Conservation (phyloP, 2,113 vertebrate species). For the Cottus gobio region DNA sequence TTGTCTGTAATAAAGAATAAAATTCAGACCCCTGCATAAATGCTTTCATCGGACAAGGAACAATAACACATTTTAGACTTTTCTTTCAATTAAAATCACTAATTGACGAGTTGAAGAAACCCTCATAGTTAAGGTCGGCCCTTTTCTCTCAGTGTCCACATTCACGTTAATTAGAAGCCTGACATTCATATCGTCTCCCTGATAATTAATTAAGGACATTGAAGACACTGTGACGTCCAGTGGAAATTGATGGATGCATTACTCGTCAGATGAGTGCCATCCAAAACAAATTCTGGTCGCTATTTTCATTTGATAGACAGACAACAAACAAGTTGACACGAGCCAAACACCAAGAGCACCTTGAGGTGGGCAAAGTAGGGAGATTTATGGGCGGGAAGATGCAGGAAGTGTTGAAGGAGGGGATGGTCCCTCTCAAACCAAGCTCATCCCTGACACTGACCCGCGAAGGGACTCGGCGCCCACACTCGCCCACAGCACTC, state of each 20-base stretch:
- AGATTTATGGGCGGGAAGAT: conserved; percentile 57
- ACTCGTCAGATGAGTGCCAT: neutral
- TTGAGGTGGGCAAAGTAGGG: conserved; percentile 43
- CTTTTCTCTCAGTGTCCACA: neutral
- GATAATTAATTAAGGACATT: conserved; percentile 23
- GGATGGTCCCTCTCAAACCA: conserved; percentile 43
- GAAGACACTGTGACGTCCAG: neutral
- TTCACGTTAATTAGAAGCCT: conserved; percentile 21
- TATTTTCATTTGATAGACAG: conserved; percentile 49
- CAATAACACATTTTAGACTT: neutral
- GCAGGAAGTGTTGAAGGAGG: conserved; percentile 13
- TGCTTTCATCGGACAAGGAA: neutral
- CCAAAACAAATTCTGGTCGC: conserved; percentile 1
- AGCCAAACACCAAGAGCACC: conserved; percentile 49
- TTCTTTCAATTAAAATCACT: conserved; percentile 4
- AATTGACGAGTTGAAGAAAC: conserved; percentile 20
- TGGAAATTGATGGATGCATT: conserved; percentile 5
- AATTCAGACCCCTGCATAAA: neutral
- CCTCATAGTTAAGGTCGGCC: conserved; percentile 5
- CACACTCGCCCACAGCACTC: neutral
- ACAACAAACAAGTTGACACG: conserved; percentile 46
- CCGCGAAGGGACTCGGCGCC: neutral
- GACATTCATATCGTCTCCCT: conserved; percentile 1
- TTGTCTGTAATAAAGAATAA: neutral
- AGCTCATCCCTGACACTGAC: conserved; percentile 41